Evolutionary conservation across 2,797 vertebrate genomes (phyloP), one percentile per base, ranked within the genome.

Genomic region (Poeciliopsis paucimaculata): DNA sequence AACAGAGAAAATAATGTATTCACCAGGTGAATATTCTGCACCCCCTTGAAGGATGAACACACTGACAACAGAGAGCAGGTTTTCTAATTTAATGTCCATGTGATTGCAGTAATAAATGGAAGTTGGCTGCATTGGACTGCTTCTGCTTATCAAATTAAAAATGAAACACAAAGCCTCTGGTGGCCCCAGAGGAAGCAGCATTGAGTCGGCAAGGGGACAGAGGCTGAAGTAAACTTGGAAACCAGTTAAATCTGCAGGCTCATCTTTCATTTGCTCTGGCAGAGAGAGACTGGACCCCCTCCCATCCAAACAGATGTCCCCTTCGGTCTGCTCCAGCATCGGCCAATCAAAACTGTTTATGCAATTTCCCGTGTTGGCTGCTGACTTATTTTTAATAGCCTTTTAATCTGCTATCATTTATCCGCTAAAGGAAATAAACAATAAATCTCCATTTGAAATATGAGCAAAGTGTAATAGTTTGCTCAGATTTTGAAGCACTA

Each of bases 191-290:
- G 41, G 55, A 34, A 57, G 47, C 75, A 13, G 70, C 31, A 64
- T 39, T 46, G 64, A 71, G 39, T 47, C 15, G 2, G 20, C 39
- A 75, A 47, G 18, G 31, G 57, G 68, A 71, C 53, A 26, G 23
- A 28, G 34, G 45, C n/a, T 46, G 64, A 72, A 46, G 28, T 23
- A 46, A 36, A 43, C 20, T 75, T 64, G 66, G 64, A 75, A 72
- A 47, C 13, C 51, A 80, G 34, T 39, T 26, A 23, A 46, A 46
- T 47, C 16, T 47, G 26, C 13, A 23, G 47, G 66, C 43, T 57
- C 64, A 9, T 76, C 41, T 75, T 80, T 47, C 64, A 71, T 75
- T 75, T 71, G 62, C 41, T 57, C 28, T 75, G 49, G 73, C 73
- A 80, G 31, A 46, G 15, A 13, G 28, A 28, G 66, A 43, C 47